Evolutionary conservation across 2,113 vertebrate species (phyloP).

Genomic region (Fulmarus glacialis): DNA sequence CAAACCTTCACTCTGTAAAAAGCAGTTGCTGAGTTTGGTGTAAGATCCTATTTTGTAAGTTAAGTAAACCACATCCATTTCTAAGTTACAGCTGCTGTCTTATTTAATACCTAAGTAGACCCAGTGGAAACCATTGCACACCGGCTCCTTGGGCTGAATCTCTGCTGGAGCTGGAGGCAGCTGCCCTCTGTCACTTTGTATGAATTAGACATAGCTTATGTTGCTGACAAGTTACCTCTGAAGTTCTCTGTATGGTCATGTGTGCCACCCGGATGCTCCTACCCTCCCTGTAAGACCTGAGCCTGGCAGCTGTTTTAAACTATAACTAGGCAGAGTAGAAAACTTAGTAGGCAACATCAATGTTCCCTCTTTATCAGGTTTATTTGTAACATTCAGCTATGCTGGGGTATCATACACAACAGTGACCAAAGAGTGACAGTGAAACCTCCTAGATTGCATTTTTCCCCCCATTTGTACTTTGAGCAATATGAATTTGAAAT

Average conservation of each 20-base stretch:
- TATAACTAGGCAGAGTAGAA: neutral
- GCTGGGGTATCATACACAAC: neutral
- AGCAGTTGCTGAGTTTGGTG: neutral
- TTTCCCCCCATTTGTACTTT: neutral
- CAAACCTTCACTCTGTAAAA: neutral
- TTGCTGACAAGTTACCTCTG: neutral
- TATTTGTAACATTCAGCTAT: neutral
- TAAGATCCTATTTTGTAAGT: neutral
- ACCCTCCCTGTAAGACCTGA: neutral
- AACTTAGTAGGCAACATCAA: neutral
- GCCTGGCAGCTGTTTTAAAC: neutral
- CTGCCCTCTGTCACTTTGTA: neutral
- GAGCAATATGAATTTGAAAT: neutral
- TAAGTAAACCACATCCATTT: neutral
- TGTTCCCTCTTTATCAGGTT: neutral
- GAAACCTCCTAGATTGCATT: neutral
- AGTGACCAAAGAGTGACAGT: neutral
- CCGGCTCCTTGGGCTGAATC: neutral
- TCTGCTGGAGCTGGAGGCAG: neutral
- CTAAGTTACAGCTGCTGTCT: neutral
- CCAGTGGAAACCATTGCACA: neutral
- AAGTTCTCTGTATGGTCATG: accelerated
- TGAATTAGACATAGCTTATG: neutral
- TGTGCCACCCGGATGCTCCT: neutral
- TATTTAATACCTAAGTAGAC: neutral